These are phyloP conservation scores for Ctenomys sociabilis DNA, from an alignment of 2,113 vertebrate species.

Conservation along the genomic window DNA sequence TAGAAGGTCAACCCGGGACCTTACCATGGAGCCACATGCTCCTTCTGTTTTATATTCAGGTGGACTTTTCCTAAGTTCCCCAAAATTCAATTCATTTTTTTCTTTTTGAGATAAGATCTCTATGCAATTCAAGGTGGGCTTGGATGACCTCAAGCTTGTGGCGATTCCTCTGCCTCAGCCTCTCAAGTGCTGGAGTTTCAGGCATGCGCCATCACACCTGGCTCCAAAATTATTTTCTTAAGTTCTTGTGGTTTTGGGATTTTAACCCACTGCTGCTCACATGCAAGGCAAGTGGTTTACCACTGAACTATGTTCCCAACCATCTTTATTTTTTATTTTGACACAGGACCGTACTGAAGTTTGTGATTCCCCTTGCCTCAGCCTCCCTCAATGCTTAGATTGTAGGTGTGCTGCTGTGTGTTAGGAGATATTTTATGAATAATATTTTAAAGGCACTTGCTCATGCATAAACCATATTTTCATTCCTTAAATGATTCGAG, in stretches of 20 bases:
- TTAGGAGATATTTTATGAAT: slow-evolving; percentile 13
- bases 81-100: background rate
- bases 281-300: background rate
- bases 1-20: no score
- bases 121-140: background rate
- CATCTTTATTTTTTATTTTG: background rate
- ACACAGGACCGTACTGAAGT: no score
- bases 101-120: background rate
- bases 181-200: background rate
- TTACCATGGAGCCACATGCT: background rate
- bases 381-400: background rate
- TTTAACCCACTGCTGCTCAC: background rate
- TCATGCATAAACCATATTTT: background rate
- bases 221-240: background rate
- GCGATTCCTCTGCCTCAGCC: background rate
- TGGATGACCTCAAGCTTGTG: background rate
- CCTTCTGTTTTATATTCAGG: background rate
- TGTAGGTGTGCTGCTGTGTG: background rate
- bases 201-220: background rate
- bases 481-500: background rate
- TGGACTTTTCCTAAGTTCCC: background rate
- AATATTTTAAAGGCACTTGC: background rate
- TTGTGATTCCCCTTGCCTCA: background rate
- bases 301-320: background rate
- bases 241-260: background rate